Evolutionary conservation across 2,113 vertebrate genomes (phyloP).

Genomic region (Mystacornis crossleyi): DNA sequence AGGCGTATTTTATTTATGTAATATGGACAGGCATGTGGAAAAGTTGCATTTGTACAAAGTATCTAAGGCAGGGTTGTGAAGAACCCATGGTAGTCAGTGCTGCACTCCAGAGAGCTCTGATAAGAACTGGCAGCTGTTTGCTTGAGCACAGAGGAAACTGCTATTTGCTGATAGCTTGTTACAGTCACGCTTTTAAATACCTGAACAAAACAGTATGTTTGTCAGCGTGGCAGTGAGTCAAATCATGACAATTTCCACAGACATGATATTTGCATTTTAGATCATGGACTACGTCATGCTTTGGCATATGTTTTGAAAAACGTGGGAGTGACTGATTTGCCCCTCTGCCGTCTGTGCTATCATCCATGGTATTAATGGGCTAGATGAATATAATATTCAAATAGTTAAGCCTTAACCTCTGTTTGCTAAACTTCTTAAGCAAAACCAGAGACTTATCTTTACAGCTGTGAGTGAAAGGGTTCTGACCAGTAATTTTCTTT

Average conservation of each 20-base stretch:
- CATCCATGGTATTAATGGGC: not conserved
- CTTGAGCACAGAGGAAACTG: not conserved
- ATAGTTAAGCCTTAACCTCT: not conserved
- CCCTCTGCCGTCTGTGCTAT: not conserved
- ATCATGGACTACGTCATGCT: not conserved
- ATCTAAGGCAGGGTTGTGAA: fast-evolving
- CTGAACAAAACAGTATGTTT: slow-evolving; percentile 31
- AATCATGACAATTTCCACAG: not conserved
- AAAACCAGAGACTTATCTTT: not conserved
- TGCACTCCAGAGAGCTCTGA: not conserved
- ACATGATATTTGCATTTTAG: slow-evolving; percentile 14
- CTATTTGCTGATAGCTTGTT: slow-evolving; percentile 30
- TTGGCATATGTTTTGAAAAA: not conserved
- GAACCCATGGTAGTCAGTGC: not conserved
- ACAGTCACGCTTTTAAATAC: slow-evolving; percentile 1
- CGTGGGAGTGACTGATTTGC: not conserved
- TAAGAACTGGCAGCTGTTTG: not conserved
- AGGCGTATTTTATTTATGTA: not conserved
- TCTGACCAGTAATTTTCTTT: not conserved
- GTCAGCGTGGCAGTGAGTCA: not conserved
- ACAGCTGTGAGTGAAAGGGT: not conserved
- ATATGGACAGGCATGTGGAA: not conserved
- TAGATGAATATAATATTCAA: not conserved
- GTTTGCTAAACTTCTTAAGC: not conserved
- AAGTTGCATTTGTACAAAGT: not conserved